Evolutionary conservation across 2,888 invertebrate species (phyloP).

Genomic region (Abscondita cerata): DNA sequence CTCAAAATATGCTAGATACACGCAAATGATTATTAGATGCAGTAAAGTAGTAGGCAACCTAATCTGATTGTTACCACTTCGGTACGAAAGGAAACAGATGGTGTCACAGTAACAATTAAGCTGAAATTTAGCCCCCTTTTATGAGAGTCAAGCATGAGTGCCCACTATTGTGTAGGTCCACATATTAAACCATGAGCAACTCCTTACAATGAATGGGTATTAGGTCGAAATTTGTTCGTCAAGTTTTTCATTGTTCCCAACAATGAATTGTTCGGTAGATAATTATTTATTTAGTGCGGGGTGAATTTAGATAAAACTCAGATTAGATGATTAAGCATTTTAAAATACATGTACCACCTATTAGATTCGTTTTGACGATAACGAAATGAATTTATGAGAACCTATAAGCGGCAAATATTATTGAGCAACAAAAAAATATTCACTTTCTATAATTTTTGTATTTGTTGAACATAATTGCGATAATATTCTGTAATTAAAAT

Average conservation of each 20-base stretch:
- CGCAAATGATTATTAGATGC: conserved; percentile 31
- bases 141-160: conserved; percentile 58
- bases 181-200: conserved; percentile 28
- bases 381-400: conserved; percentile 10
- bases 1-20: conserved; percentile 20
- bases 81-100: conserved; percentile 59
- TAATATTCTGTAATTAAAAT: conserved; percentile 42
- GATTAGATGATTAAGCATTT: conserved; percentile 40
- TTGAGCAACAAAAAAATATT: conserved; percentile 30
- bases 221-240: conserved; percentile 26
- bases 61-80: conserved; percentile 44
- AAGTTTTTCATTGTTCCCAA: conserved; percentile 35
- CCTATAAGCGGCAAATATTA: conserved; percentile 3
- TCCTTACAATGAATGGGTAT: conserved; percentile 24
- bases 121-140: conserved; percentile 60
- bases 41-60: conserved; percentile 39
- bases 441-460: conserved; percentile 41
- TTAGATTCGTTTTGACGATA: conserved; percentile 25
- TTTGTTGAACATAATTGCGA: conserved; percentile 43
- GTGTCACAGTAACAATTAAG: conserved; percentile 60
- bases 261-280: conserved; percentile 44
- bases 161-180: conserved; percentile 41
- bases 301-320: conserved; percentile 41
- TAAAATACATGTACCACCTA: conserved; percentile 31
- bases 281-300: conserved; percentile 45